Evolutionary conservation across 2,888 invertebrate species (phyloP).

Genomic region (Drosophila paramelanica): DNA sequence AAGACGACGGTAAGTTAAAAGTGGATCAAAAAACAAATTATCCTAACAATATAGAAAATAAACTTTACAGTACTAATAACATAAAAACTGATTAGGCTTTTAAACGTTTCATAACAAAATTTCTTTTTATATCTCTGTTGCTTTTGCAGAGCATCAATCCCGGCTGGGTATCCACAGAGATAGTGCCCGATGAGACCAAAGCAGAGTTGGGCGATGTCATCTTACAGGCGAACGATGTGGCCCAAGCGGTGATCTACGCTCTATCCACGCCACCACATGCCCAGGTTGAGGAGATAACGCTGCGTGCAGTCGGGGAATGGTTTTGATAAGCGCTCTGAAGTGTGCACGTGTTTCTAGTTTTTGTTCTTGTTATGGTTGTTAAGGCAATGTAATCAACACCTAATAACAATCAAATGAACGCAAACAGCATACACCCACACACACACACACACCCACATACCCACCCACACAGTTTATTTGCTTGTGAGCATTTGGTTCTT

Average conservation of each 20-base stretch:
- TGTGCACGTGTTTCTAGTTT: conserved; percentile 17
- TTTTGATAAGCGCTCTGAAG: conserved; percentile 48
- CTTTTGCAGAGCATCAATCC: conserved; percentile 80
- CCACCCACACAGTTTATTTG: background rate
- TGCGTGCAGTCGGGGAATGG: conserved; percentile 82
- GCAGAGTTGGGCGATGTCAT: conserved; percentile 67
- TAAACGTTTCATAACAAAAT: too few relatives aligned
- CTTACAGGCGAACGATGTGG: conserved; percentile 80
- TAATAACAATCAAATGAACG: conserved; percentile 63
- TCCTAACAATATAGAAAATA: too few relatives aligned
- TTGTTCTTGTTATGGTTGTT: conserved; percentile 19
- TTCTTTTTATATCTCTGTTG: too few relatives aligned
- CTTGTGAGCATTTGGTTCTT: conserved; percentile 7
- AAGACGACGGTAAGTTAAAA: conserved; percentile 82
- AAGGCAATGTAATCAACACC: conserved; percentile 57
- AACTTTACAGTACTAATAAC: too few relatives aligned
- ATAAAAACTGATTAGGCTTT: too few relatives aligned
- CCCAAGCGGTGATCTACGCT: conserved; percentile 80
- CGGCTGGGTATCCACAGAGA: conserved; percentile 82
- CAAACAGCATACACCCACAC: conserved; percentile 18
- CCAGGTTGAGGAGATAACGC: conserved; percentile 81
- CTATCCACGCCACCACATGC: conserved; percentile 77
- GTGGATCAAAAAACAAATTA: too few relatives aligned
- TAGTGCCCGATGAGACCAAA: conserved; percentile 78
- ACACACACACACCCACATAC: background rate